Percentiles rank a stretch among this genome's conserved stretches.
Conservation (phyloP, 1,140 invertebrate species). For the Atopsyche davidsoni region DNA sequence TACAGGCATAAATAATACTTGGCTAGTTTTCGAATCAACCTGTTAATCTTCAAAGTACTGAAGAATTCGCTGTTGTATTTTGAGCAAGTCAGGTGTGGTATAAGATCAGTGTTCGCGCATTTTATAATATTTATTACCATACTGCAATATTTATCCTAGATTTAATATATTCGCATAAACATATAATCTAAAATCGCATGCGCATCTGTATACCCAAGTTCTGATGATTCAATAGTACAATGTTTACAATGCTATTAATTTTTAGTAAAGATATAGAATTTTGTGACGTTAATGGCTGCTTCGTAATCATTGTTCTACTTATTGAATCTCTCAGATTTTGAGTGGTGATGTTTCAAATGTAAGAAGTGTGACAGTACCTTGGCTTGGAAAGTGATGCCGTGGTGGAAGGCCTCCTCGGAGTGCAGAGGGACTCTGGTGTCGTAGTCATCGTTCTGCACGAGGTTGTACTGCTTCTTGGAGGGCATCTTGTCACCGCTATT, state of each 20-base stretch:
- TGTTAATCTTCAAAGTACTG: too few relatives aligned
- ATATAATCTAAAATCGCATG: too few relatives aligned
- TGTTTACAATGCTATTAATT: not conserved
- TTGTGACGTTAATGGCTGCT: too few relatives aligned
- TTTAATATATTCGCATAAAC: too few relatives aligned
- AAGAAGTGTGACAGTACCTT: constrained; percentile 66
- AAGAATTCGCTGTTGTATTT: too few relatives aligned
- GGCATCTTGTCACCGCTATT: constrained; percentile 61
- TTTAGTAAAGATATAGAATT: not conserved
- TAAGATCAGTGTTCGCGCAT: too few relatives aligned
- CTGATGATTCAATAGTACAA: not conserved
- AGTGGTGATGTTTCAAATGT: not conserved
- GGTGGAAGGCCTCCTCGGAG: constrained; percentile 92
- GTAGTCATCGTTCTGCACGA: constrained; percentile 91
- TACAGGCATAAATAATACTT: too few relatives aligned
- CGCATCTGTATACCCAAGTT: not conserved
- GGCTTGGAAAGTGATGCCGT: constrained; percentile 93
- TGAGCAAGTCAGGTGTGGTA: too few relatives aligned
- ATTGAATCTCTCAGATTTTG: not conserved
- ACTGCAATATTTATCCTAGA: too few relatives aligned
- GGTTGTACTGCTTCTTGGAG: constrained; percentile 85
- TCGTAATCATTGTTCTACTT: too few relatives aligned
- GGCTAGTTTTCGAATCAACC: too few relatives aligned
- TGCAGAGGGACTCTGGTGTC: constrained; percentile 90
- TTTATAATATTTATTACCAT: too few relatives aligned